Percentiles rank a stretch among this genome's conserved stretches.
phyloP scores from a whole-genome alignment of 2,113 vertebrate genomes.

The Apodemus speciosus region DNA sequence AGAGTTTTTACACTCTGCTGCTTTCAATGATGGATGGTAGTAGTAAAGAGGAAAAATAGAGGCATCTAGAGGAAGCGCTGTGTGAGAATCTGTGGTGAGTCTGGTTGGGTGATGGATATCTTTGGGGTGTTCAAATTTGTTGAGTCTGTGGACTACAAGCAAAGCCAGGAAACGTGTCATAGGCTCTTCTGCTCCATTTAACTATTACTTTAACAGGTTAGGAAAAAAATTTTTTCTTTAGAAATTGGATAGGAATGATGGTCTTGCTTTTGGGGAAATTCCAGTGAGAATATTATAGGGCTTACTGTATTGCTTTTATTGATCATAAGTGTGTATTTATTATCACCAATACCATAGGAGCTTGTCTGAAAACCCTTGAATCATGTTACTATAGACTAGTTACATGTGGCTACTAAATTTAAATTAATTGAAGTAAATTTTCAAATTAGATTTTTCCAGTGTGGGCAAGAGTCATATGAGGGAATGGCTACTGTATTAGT shows the following conservation, averaged over 20 bases:
- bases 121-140: conserved; percentile 13
- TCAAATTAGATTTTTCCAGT: not conserved
- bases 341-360: not conserved
- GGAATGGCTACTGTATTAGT: not conserved
- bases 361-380: conserved; percentile 16
- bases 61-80: not conserved
- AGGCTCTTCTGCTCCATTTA: not conserved
- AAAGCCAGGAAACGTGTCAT: not conserved
- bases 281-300: not conserved
- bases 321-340: not conserved
- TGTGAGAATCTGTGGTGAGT: not conserved
- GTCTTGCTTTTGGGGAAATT: conserved; percentile 7
- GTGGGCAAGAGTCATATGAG: not conserved
- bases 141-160: not conserved
- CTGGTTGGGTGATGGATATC: not conserved
- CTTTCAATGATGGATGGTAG: not conserved
- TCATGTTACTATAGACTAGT: not conserved
- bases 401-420: not conserved
- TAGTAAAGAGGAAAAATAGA: not conserved
- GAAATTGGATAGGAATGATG: conserved; percentile 17
- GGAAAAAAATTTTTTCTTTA: not conserved
- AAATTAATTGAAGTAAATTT: conserved; percentile 34
- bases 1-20: not conserved
- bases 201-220: not conserved
- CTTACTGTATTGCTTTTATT: not conserved